Evolutionary conservation across 2,113 vertebrate species (phyloP).

Genomic region (Notothenia rossii): DNA sequence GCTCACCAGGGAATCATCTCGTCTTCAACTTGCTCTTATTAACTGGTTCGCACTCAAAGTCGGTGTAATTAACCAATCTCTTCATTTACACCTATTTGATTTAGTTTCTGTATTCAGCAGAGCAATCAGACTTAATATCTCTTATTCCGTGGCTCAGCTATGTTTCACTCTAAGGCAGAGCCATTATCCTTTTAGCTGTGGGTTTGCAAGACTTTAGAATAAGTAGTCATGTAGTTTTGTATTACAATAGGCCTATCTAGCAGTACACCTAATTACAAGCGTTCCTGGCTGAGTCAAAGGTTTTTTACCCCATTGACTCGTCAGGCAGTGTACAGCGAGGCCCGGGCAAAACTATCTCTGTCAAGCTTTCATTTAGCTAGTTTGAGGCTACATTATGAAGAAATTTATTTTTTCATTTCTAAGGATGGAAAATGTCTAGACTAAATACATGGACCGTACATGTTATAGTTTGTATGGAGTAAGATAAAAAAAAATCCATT

Average conservation of each 20-base stretch:
- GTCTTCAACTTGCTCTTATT: slow-evolving; percentile 91
- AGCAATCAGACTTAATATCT: slow-evolving; percentile 80
- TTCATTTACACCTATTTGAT: slow-evolving; percentile 79
- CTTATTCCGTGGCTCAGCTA: slow-evolving; percentile 77
- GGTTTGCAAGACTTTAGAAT: slow-evolving; percentile 79
- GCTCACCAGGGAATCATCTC: slow-evolving; percentile 77
- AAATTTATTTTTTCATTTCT: too few relatives aligned
- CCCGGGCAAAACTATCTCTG: slow-evolving; percentile 21
- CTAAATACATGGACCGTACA: slow-evolving; percentile 1
- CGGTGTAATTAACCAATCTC: slow-evolving; percentile 78
- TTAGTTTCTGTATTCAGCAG: slow-evolving; percentile 75
- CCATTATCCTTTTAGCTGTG: slow-evolving; percentile 82
- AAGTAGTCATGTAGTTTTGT: slow-evolving; percentile 79
- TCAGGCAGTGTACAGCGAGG: slow-evolving; percentile 28
- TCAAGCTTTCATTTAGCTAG: slow-evolving; percentile 27
- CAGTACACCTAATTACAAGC: slow-evolving; percentile 75
- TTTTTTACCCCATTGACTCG: slow-evolving; percentile 42
- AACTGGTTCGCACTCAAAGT: slow-evolving; percentile 73
- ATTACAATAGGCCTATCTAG: slow-evolving; percentile 72
- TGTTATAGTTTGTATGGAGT: background rate
- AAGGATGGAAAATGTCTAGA: background rate
- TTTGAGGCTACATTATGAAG: slow-evolving; percentile 14
- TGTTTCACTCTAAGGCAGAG: slow-evolving; percentile 77
- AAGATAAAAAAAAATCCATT: background rate
- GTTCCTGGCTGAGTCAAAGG: slow-evolving; percentile 61